These are phyloP conservation scores for Pangasius sanitwongsei DNA, from an alignment of 2,797 vertebrate genomes.

Conservation along the genomic window DNA sequence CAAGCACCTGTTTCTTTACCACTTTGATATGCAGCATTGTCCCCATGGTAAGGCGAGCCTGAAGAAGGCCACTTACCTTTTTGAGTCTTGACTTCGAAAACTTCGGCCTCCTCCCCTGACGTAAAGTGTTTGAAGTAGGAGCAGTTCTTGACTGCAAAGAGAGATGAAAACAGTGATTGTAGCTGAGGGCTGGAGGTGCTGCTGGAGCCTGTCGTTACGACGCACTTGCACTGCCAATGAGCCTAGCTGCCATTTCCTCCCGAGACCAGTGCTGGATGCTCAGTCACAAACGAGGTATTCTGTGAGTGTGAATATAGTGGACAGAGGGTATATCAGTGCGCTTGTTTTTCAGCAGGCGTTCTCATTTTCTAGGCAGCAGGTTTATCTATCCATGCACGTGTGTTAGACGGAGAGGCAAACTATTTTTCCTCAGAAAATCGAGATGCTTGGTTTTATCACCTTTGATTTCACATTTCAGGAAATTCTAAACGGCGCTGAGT, in stretches of 20 bases:
- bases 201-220: slow-evolving; percentile 31
- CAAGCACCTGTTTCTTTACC: background rate
- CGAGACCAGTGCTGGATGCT: slow-evolving; percentile 7
- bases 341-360: slow-evolving; percentile 14
- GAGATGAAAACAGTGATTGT: slow-evolving; percentile 61
- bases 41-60: slow-evolving; percentile 2
- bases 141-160: slow-evolving; percentile 85
- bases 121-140: slow-evolving; percentile 99
- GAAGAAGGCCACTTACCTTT: slow-evolving; percentile 81
- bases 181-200: slow-evolving; percentile 51
- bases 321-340: slow-evolving; percentile 26
- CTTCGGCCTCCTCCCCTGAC: slow-evolving; percentile 88
- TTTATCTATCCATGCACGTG: background rate
- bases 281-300: slow-evolving; percentile 37
- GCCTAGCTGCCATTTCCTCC: slow-evolving; percentile 48
- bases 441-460: background rate
- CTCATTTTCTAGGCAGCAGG: slow-evolving; percentile 24
- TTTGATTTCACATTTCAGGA: slow-evolving; percentile 17
- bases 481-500: background rate
- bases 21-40: slow-evolving; percentile 19
- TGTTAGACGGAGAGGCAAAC: background rate
- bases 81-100: slow-evolving; percentile 96
- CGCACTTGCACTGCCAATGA: slow-evolving; percentile 50
- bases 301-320: slow-evolving; percentile 27
- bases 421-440: slow-evolving; percentile 22